Conservation (phyloP, 2,797 vertebrate species). For the Hyperoplus immaculatus region DNA sequence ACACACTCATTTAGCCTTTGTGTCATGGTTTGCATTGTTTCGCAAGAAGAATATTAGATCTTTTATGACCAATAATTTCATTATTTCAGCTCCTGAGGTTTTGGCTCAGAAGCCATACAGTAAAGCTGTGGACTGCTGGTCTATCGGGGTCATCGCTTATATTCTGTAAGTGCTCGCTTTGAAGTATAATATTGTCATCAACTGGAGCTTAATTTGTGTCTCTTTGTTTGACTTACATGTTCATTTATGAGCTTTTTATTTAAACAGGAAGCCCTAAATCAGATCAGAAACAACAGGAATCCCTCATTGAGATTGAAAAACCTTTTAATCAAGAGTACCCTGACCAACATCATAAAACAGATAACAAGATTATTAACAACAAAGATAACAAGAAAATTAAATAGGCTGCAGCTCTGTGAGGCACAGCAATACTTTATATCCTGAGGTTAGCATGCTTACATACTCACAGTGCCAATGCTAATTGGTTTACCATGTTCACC, state of each 20-base stretch:
- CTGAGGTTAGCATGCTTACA: neutral
- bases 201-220: neutral
- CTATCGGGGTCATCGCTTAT: conserved; percentile 98
- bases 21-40: conserved; percentile 15
- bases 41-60: neutral
- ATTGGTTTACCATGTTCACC: neutral
- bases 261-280: neutral
- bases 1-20: conserved; percentile 29
- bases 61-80: neutral
- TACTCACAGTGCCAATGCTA: neutral
- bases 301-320: conserved; percentile 14
- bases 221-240: neutral
- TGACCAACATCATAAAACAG: neutral
- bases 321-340: neutral
- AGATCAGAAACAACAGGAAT: conserved; percentile 15
- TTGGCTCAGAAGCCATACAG: conserved; percentile 98
- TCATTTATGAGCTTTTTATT: neutral
- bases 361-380: neutral
- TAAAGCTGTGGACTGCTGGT: conserved; percentile 99
- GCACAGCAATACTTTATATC: neutral
- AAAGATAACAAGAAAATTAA: neutral
- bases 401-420: neutral
- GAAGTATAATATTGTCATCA: neutral
- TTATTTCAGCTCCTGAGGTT: conserved; percentile 94
- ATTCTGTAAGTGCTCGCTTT: conserved; percentile 92